These are phyloP conservation scores for Pocillopora verrucosa DNA, from an alignment of 64 coral and sea anemone genomes.

Conservation along the genomic window DNA sequence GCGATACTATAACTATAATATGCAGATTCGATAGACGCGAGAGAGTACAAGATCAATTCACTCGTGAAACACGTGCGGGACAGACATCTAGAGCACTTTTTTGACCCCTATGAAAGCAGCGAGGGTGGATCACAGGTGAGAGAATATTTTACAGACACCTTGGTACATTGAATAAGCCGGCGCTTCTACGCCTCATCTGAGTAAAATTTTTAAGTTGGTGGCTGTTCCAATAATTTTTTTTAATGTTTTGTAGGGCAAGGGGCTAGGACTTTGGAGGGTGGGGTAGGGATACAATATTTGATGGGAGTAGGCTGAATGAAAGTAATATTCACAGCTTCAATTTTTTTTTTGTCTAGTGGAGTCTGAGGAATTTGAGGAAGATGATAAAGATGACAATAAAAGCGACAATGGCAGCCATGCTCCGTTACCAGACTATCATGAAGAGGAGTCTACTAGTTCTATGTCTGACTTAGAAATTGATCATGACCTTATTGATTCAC, in stretches of 20 bases:
- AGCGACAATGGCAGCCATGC: neutral
- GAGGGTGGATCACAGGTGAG: constrained; percentile 5
- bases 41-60: constrained; percentile 38
- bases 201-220: too few species aligned
- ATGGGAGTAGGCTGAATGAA: too few species aligned
- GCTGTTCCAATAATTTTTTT: too few species aligned
- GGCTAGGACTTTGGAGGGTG: too few species aligned
- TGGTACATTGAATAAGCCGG: too few species aligned
- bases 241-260: too few species aligned
- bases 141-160: neutral
- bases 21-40: constrained; percentile 39
- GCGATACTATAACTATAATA: constrained; percentile 13
- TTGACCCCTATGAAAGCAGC: neutral
- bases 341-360: neutral
- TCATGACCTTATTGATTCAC: neutral
- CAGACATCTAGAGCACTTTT: constrained; percentile 21
- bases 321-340: neutral
- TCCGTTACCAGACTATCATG: neutral
- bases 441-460: neutral
- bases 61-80: constrained; percentile 48
- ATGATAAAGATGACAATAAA: neutral
- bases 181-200: too few species aligned
- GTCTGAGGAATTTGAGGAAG: neutral
- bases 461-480: neutral
- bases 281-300: neutral